These are phyloP conservation scores for Hephaestus fuliginosus DNA, from an alignment of 2,797 vertebrate genomes.

Conservation along the genomic window DNA sequence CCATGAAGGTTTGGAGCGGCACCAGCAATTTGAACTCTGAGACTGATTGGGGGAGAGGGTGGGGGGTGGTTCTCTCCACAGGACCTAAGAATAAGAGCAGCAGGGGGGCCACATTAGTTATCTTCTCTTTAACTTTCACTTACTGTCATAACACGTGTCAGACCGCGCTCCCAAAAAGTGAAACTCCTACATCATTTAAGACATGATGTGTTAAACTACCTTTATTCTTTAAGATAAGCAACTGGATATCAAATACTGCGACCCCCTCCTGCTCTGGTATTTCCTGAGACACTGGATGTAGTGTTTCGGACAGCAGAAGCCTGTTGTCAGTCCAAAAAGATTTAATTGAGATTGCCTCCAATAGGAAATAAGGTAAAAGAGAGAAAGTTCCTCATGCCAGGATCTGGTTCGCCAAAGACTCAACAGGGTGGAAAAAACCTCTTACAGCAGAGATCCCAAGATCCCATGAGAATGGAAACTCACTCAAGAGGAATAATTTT, in stretches of 20 bases:
- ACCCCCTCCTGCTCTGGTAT: not conserved
- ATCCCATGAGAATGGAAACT: conserved; percentile 73
- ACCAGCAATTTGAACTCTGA: conserved; percentile 42
- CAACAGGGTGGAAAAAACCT: conserved; percentile 68
- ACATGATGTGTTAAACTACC: not conserved
- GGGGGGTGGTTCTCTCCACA: not conserved
- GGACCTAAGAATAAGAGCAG: conserved; percentile 4
- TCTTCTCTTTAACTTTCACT: conserved; percentile 32
- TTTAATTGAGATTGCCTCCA: conserved; percentile 11
- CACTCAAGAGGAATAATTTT: conserved; percentile 79
- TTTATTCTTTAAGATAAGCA: conserved; percentile 7
- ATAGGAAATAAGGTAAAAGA: conserved; percentile 40
- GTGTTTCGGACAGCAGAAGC: conserved; percentile 27
- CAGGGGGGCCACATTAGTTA: conserved; percentile 15
- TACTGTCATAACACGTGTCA: conserved; percentile 33
- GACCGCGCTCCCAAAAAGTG: not conserved
- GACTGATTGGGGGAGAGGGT: not conserved
- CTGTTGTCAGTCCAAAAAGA: conserved; percentile 29
- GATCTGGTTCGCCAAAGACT: conserved; percentile 68
- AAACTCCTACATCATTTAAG: conserved; percentile 19
- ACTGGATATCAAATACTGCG: conserved; percentile 17
- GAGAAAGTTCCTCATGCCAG: conserved; percentile 45
- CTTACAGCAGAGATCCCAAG: conserved; percentile 61
- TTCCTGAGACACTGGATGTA: conserved; percentile 16
- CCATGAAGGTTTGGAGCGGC: conserved; percentile 41